Base-by-base conservation (phyloP, 1,140 invertebrate genomes). In the Nephila pilipes region DNA sequence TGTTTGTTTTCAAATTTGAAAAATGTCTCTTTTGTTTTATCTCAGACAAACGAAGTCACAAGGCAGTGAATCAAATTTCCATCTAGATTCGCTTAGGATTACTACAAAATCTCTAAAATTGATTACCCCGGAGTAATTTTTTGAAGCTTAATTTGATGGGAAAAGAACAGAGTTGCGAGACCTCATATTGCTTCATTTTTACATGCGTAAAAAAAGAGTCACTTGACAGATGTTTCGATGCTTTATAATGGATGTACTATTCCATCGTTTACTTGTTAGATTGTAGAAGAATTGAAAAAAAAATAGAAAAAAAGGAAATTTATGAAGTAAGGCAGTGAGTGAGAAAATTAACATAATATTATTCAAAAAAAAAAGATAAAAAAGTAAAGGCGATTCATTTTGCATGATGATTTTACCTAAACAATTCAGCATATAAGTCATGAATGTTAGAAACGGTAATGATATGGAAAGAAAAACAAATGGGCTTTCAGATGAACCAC, bases 111-210 rank as follows among this genome's bases (percentile, higher is more conserved):
- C 55, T 38, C 32, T 36, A 46, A 63, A 91, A 91, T 91, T 91
- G 89, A 91, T 91, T 91, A 91, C 89, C 57, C 89, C 12, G 38
- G 89, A 46, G 89, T 91, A 91, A 91, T 91, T 91, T 91, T 83
- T 91, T 91, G 89, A 91, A 79, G 89, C 89, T 83, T 91, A 91
- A 91, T 91, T 91, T 91, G 79, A 91, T 75, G 22, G 22, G 80
- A 90, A 83, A 83, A 65, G 89, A 65, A 79, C 29, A 22, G n/a
- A 25, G 88, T 90, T 32, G 88, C 46, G 25, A 46, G 12, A 29
- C 63, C 63, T 46, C 87, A 8, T 69, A 88, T 54, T 88, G 38
- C 80, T 90, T 90, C 69, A 58, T 79, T 80, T 90, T 90, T 58
- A 54, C 65, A 79, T 90, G n/a, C 69, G 36, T 80, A 46, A 60